phyloP scores from a whole-genome alignment of 2,113 vertebrate genomes.

The Emydocephalus ijimae region DNA sequence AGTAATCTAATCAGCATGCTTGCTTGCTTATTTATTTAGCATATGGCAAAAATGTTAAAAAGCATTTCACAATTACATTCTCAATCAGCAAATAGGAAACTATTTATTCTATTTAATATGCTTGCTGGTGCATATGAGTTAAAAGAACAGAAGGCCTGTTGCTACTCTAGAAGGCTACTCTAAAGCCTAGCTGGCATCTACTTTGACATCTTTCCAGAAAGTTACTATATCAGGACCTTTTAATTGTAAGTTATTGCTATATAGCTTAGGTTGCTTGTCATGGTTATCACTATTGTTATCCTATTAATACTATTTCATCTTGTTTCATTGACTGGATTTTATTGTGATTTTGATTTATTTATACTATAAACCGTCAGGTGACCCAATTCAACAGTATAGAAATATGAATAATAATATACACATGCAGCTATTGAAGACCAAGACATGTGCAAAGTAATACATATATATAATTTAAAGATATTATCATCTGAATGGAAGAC shows the following conservation, averaged over 20 bases:
- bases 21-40: not conserved
- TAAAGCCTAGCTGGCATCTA: not conserved
- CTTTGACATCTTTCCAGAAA: not conserved
- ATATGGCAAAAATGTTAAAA: no score
- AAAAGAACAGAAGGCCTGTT: not conserved
- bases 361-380: not conserved
- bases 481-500: not conserved
- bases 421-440: not conserved
- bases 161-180: not conserved
- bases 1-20: not conserved
- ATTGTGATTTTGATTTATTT: not conserved
- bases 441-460: not conserved
- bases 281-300: not conserved
- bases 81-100: no score
- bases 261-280: not conserved
- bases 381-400: not conserved
- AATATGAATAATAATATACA: not conserved
- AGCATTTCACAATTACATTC: no score
- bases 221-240: not conserved
- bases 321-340: not conserved
- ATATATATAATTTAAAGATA: not conserved
- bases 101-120: no score
- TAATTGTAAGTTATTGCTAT: not conserved
- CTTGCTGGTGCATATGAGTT: not conserved
- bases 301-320: not conserved